A percentile compares a stretch with the other conserved stretches of the same genome.
Conservation (phyloP, 2,797 vertebrate species). For the Typhlichthys eigenmanni region DNA sequence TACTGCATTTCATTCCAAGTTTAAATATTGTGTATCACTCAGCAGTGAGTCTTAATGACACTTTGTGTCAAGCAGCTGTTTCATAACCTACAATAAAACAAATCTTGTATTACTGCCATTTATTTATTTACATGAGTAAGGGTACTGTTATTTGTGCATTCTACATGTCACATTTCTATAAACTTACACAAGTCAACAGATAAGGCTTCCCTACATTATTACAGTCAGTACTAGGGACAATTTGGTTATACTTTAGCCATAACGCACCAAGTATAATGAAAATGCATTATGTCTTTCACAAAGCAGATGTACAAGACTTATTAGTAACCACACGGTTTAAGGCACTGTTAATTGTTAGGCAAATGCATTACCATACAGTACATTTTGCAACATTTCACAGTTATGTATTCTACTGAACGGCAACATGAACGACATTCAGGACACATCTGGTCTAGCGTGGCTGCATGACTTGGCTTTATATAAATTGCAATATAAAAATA, state of each 20-base stretch:
- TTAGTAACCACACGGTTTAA: constrained; percentile 53
- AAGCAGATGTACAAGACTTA: constrained; percentile 24
- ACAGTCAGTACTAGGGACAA: too few species aligned
- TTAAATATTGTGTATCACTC: constrained; percentile 20
- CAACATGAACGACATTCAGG: constrained; percentile 15
- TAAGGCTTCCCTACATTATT: too few species aligned
- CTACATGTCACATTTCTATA: too few species aligned
- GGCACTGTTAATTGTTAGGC: constrained; percentile 63
- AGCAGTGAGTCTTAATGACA: constrained; percentile 33
- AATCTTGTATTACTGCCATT: constrained; percentile 35
- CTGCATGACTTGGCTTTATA: constrained; percentile 17
- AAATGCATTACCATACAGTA: constrained; percentile 48
- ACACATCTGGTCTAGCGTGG: constrained; percentile 6
- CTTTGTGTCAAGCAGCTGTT: constrained; percentile 43
- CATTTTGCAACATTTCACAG: constrained; percentile 34
- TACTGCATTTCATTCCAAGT: constrained; percentile 42
- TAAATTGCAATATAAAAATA: constrained; percentile 2
- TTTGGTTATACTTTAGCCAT: too few species aligned
- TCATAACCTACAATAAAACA: constrained; percentile 63
- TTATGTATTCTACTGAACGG: constrained; percentile 23
- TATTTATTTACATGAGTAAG: constrained; percentile 1
- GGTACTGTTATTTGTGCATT: not conserved
- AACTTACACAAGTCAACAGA: too few species aligned
- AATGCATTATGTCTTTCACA: constrained; percentile 23
- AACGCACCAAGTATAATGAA: constrained; percentile 9